phyloP scores from a whole-genome alignment of 2,888 invertebrate genomes.

The Cheilosia impressa region DNA sequence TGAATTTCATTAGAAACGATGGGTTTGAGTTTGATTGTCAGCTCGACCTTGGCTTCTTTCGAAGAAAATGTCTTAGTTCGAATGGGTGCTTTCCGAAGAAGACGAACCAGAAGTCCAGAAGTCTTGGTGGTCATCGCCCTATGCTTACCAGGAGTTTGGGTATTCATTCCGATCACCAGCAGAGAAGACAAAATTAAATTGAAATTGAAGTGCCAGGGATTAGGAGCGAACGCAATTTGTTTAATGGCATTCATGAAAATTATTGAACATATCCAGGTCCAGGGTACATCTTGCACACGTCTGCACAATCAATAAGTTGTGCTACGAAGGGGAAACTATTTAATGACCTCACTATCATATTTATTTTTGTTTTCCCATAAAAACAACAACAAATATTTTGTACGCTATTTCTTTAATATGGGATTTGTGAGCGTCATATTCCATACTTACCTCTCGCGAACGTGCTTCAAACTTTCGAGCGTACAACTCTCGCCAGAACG shows the following conservation, averaged over 20 bases:
- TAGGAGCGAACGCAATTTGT: slow-evolving; percentile 37
- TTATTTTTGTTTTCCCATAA: too few species aligned
- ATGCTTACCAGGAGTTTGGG: slow-evolving; percentile 1
- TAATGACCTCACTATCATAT: too few species aligned
- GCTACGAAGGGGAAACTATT: too few species aligned
- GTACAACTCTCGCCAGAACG: too few species aligned
- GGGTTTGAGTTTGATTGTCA: not conserved
- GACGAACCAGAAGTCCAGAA: not conserved
- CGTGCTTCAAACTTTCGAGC: too few species aligned
- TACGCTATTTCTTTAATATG: too few species aligned
- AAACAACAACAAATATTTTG: too few species aligned
- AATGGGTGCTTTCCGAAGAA: not conserved
- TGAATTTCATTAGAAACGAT: slow-evolving; percentile 1
- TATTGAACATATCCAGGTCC: not conserved
- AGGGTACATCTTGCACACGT: slow-evolving; percentile 17
- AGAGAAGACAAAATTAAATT: slow-evolving; percentile 4
- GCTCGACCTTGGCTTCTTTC: not conserved
- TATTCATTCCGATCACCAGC: slow-evolving; percentile 1
- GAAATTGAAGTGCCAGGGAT: slow-evolving; percentile 31
- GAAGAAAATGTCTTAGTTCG: slow-evolving; percentile 1
- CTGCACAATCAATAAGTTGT: slow-evolving; percentile 11
- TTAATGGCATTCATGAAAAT: slow-evolving; percentile 13
- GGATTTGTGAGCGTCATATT: too few species aligned
- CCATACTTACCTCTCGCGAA: too few species aligned
- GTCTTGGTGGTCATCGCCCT: not conserved